Conservation (phyloP, 2,888 invertebrate genomes). For the Spialia ferax region DNA sequence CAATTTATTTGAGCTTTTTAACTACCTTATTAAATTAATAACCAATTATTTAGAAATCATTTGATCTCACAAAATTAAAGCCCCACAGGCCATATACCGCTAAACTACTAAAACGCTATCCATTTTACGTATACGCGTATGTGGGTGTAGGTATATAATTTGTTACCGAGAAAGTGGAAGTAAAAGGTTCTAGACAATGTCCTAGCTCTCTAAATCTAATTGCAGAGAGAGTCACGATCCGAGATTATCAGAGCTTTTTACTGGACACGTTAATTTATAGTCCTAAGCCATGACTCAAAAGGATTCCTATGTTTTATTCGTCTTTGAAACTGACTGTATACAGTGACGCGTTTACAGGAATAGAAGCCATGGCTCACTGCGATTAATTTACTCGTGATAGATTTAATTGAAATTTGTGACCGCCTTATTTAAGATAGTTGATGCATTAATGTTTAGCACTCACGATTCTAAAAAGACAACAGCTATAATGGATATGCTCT, state of each 20-base stretch:
- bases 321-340: neutral
- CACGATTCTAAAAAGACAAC: neutral
- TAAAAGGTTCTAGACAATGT: slow-evolving; percentile 21
- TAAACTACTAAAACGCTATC: neutral
- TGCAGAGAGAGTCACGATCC: slow-evolving; percentile 28
- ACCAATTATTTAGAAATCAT: neutral
- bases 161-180: slow-evolving; percentile 20
- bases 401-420: slow-evolving; percentile 10
- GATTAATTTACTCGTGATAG: slow-evolving; percentile 8
- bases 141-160: slow-evolving; percentile 27
- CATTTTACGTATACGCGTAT: neutral
- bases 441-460: no score
- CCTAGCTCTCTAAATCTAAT: slow-evolving; percentile 31
- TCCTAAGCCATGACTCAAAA: slow-evolving; percentile 16
- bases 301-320: slow-evolving; percentile 12
- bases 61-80: neutral
- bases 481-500: no score
- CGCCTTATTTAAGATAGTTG: neutral
- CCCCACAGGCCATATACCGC: neutral
- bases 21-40: no score
- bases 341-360: slow-evolving; percentile 7
- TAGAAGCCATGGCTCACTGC: slow-evolving; percentile 8
- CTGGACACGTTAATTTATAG: slow-evolving; percentile 14
- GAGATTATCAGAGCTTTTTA: slow-evolving; percentile 16
- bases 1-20: no score